Evolutionary conservation across 1,140 invertebrate genomes (phyloP), one percentile per base, ranked within the genome.

Genomic region (Cherax quadricarinatus): DNA sequence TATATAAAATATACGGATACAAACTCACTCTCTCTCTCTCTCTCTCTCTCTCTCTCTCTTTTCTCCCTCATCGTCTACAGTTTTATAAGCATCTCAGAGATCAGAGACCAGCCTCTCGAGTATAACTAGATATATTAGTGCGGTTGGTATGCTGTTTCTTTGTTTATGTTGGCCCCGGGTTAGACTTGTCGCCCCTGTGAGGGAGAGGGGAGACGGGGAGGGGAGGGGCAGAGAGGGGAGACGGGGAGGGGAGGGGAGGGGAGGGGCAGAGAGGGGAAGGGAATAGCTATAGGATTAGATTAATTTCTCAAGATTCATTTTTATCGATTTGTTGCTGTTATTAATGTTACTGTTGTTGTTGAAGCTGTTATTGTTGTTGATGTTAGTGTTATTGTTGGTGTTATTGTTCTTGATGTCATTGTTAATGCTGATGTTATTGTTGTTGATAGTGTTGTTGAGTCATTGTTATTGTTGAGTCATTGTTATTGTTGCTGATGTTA

Each of bases 121-220:
- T 75, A 75, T 75, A 30, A 75, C n/a, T n/a, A 75, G 70, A 75
- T 75, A 75, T 75, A 75, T 75, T 75, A 21, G 70, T 21, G 70
- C 70, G 21, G 24, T 2, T 75, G 70, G 70, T 21, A 75, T 75
- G 70, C 12, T 75, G 70, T n/a, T 21, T 75, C n/a, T 75, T 30
- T 75, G 70, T 30, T 75, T 75, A 30, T 30, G 70, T 75, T 75
- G 70, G 70, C 70, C 18, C 6, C n/a, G 6, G n/a, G 70, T n/a
- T 21, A 75, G 70, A n/a, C 12, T 14, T 30, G 70, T 6, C 24
- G 70, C 24, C 5, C 18, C n/a, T 75, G 70, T 75, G 4, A 5
- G 70, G 6, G n/a, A 4, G n/a, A 5, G 21, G 70, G 70, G 24
- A 10, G 4, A 18, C 21, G 4, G 70, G n/a, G n/a, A n/a, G 24